Percentiles rank a stretch among this genome's conserved stretches.
Evolutionary conservation across 2,113 vertebrate species (phyloP).

Genomic region (Lamprotornis superbus): DNA sequence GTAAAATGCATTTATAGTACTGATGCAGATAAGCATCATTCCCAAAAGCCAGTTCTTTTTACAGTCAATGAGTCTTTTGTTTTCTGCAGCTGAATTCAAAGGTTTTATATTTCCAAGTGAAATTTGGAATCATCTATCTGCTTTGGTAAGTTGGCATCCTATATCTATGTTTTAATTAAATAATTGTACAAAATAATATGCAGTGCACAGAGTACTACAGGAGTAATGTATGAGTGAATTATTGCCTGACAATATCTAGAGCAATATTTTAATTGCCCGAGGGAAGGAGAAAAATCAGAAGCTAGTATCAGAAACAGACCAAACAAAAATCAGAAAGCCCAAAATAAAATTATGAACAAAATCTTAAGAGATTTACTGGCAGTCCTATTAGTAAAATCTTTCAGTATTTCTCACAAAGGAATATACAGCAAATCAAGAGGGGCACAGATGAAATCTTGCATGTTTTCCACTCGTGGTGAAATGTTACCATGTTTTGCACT

Average conservation of each 20-base stretch:
- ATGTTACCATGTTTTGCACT: background rate
- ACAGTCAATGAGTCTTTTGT: slow-evolving; percentile 3
- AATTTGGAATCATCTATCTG: slow-evolving; percentile 28
- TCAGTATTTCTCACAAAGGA: background rate
- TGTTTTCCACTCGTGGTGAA: fast-evolving
- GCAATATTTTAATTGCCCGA: background rate
- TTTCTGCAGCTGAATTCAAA: slow-evolving; percentile 18
- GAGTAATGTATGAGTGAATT: background rate
- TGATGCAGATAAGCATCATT: slow-evolving; percentile 39
- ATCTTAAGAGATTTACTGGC: background rate
- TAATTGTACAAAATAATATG: slow-evolving; percentile 16
- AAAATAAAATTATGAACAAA: background rate
- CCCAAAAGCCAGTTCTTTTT: slow-evolving; percentile 5
- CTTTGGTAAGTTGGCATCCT: background rate
- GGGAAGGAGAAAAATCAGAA: background rate
- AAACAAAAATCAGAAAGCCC: background rate
- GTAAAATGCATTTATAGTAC: slow-evolving; percentile 26
- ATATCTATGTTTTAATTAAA: slow-evolving; percentile 59
- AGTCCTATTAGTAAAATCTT: background rate
- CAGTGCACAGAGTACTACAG: background rate
- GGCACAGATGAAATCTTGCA: background rate
- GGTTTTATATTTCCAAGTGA: slow-evolving; percentile 7
- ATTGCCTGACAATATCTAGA: background rate
- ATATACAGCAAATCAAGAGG: background rate
- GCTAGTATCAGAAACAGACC: background rate